phyloP scores from a whole-genome alignment of 1,140 invertebrate species.

The Drosophila insularis region DNA sequence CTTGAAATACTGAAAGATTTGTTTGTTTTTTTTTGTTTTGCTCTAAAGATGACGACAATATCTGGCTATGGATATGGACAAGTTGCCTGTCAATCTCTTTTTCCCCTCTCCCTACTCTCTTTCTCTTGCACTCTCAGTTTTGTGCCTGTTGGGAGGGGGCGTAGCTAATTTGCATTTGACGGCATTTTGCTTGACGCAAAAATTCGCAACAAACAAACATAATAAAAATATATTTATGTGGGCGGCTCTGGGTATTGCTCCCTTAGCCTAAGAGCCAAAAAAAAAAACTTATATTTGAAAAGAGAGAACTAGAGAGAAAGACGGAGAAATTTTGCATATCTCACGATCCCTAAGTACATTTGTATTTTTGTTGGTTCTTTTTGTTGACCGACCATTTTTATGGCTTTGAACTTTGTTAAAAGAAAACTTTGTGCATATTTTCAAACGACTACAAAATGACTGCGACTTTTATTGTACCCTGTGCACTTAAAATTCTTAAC shows the following conservation, averaged over 20 bases:
- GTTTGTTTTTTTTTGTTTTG: constrained; percentile 42
- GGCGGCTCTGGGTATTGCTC: constrained; percentile 31
- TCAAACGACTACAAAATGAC: no score
- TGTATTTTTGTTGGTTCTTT: constrained; percentile 31
- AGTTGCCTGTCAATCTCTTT: constrained; percentile 54
- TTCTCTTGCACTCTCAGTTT: not conserved
- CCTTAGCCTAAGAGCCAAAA: constrained; percentile 20
- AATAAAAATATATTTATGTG: constrained; percentile 6
- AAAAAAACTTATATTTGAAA: not conserved
- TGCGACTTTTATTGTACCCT: constrained; percentile 27
- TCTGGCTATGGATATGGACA: constrained; percentile 46
- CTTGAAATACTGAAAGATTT: constrained; percentile 66
- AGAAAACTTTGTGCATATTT: constrained; percentile 17
- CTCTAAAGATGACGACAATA: constrained; percentile 18
- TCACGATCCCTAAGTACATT: constrained; percentile 2
- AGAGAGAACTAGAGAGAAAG: not conserved
- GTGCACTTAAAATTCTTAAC: not conserved
- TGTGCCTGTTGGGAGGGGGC: constrained; percentile 28
- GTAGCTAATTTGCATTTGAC: constrained; percentile 43
- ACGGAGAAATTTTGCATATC: constrained; percentile 5
- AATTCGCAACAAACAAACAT: constrained; percentile 13
- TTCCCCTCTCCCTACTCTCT: not conserved
- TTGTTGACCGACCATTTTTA: constrained; percentile 52
- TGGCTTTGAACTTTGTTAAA: constrained; percentile 71
- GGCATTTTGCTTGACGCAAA: constrained; percentile 27